phyloP scores from a whole-genome alignment of 2,113 vertebrate genomes.

The Hemiprocne comata region DNA sequence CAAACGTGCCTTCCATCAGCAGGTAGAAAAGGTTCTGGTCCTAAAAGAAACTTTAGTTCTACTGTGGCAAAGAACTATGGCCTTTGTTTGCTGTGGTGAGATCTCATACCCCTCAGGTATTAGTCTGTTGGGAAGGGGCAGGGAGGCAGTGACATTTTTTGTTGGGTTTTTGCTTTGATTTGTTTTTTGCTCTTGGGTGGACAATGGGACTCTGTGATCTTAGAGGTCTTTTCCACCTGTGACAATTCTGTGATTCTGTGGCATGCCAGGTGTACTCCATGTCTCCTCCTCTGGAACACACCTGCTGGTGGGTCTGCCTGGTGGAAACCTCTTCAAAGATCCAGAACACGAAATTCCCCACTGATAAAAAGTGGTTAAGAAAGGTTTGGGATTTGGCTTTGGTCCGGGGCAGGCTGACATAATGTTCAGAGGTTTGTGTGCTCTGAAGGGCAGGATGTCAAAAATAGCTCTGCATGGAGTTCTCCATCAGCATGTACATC shows the following conservation, averaged over 20 bases:
- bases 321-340: not conserved
- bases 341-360: not conserved
- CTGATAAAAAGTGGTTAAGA: not conserved
- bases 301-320: not conserved
- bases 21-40: constrained; percentile 3
- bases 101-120: too few species aligned
- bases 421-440: not conserved
- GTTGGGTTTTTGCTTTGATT: too few species aligned
- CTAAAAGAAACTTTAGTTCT: not conserved
- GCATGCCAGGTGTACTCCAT: not conserved
- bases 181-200: too few species aligned
- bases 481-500: not conserved
- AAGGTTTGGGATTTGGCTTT: not conserved
- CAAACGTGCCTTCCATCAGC: not conserved
- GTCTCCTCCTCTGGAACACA: not conserved
- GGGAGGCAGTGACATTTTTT: not conserved
- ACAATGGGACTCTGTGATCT: too few species aligned
- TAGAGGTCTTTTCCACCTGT: too few species aligned
- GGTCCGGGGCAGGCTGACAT: not conserved
- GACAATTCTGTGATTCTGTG: too few species aligned
- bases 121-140: too few species aligned
- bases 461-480: not conserved
- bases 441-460: not conserved
- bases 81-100: constrained; percentile 60
- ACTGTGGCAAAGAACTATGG: not conserved